A percentile compares a stretch with the other conserved stretches of the same genome.
These are phyloP conservation scores for Chloroclysta siterata DNA, from an alignment of 2,888 invertebrate species.

Conservation along the genomic window DNA sequence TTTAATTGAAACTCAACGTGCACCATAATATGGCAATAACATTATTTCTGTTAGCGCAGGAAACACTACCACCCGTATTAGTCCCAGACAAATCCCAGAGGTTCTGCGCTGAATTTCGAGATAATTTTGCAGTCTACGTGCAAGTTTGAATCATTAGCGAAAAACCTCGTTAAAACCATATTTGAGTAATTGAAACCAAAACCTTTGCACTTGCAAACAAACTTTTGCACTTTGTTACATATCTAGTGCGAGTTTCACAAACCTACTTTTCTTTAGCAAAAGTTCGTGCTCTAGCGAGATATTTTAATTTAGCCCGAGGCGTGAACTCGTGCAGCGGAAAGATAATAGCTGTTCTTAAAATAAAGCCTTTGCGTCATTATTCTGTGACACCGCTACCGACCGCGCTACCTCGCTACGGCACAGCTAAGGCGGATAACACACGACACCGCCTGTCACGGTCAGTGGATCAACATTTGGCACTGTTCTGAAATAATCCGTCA, in stretches of 20 bases:
- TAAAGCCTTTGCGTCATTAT: constrained; percentile 74
- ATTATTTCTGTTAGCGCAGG: constrained; percentile 21
- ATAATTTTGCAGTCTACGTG: constrained; percentile 26
- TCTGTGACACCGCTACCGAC: constrained; percentile 50
- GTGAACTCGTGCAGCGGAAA: constrained; percentile 61
- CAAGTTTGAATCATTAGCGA: constrained; percentile 29
- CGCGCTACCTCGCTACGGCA: constrained; percentile 39
- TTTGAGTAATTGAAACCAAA: constrained; percentile 31
- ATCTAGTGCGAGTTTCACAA: constrained; percentile 45
- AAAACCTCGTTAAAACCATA: constrained; percentile 30
- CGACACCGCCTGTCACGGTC: not conserved
- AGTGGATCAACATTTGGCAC: constrained; percentile 4
- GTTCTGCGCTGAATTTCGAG: constrained; percentile 24
- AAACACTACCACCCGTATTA: constrained; percentile 23
- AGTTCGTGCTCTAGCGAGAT: constrained; percentile 53
- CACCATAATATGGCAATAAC: constrained; percentile 22
- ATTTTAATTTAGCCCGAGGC: constrained; percentile 67
- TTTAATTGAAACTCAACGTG: constrained; percentile 23
- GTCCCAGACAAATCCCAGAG: constrained; percentile 28
- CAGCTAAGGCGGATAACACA: constrained; percentile 9
- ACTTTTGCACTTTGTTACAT: constrained; percentile 30
- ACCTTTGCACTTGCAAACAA: constrained; percentile 27
- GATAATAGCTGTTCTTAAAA: constrained; percentile 74
- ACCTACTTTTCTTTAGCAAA: constrained; percentile 49
- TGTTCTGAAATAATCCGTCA: not conserved